Percentiles rank a stretch among this genome's conserved stretches.
Conservation (phyloP, 2,113 vertebrate species). For the Empidonax traillii region DNA sequence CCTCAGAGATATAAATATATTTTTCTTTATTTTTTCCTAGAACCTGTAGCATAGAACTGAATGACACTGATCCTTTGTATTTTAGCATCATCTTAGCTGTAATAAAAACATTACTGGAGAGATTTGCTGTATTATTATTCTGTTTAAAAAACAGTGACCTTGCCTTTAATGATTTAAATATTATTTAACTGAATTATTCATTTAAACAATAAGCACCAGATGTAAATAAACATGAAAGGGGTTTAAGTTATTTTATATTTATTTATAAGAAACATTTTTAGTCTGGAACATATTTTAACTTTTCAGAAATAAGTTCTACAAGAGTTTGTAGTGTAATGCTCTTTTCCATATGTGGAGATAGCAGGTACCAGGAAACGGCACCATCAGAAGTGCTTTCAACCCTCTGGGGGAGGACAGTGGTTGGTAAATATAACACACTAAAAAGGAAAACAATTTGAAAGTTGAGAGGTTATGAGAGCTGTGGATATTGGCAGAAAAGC, state of each 20-base stretch:
- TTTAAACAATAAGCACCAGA: background rate
- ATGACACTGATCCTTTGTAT: background rate
- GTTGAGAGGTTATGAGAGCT: background rate
- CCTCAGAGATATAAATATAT: background rate
- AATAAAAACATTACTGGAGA: background rate
- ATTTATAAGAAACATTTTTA: background rate
- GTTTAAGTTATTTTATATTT: background rate
- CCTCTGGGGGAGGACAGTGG: background rate
- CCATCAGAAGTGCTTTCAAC: background rate
- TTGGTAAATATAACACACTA: background rate
- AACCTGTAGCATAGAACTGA: background rate
- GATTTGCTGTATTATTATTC: background rate
- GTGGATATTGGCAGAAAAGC: background rate
- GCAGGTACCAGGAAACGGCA: background rate
- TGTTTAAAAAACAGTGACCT: background rate
- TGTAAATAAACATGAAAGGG: background rate
- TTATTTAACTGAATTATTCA: background rate
- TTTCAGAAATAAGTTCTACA: background rate
- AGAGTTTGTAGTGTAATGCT: background rate
- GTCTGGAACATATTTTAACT: background rate
- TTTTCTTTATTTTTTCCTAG: background rate
- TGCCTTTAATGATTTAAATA: background rate
- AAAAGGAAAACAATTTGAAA: background rate
- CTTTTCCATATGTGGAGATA: background rate
- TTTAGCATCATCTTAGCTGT: background rate